Conservation (phyloP, 2,113 vertebrate species). For the Melanocharis versteri region DNA sequence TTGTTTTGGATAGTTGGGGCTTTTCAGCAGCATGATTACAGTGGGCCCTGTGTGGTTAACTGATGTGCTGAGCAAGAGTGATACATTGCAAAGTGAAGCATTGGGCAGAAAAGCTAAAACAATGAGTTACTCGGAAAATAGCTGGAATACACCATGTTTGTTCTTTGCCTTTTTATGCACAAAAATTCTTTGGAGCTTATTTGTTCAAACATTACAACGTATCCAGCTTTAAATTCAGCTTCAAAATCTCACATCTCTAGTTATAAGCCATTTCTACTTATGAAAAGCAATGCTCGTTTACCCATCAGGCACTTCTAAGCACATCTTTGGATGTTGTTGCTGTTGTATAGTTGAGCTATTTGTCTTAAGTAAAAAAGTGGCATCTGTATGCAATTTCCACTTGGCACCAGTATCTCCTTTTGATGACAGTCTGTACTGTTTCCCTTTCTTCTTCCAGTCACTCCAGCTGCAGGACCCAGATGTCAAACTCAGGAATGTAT, state of each 20-base stretch:
- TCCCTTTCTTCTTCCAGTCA: constrained; percentile 67
- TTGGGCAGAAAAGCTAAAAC: not conserved
- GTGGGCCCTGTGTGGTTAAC: not conserved
- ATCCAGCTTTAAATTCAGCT: not conserved
- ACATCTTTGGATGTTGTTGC: constrained; percentile 60
- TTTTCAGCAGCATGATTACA: not conserved
- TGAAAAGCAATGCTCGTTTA: constrained; percentile 46
- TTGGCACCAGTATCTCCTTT: constrained; percentile 75
- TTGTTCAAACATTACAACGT: not conserved
- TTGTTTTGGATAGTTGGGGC: not conserved
- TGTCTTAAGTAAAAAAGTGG: constrained; percentile 69
- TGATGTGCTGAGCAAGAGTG: not conserved
- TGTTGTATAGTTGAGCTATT: constrained; percentile 70
- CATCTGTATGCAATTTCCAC: constrained; percentile 77
- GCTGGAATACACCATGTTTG: not conserved
- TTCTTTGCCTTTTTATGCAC: not conserved
- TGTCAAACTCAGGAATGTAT: constrained; percentile 68
- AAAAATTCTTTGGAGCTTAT: not conserved
- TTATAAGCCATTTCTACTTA: not conserved
- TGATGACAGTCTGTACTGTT: constrained; percentile 75
- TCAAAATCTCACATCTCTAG: constrained; percentile 8
- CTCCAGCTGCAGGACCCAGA: constrained; percentile 79
- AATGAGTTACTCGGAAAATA: constrained; percentile 19
- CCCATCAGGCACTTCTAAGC: constrained; percentile 68
- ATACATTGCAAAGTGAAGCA: not conserved